Conservation (phyloP, 2,797 vertebrate genomes). For the Chiloscyllium punctatum region DNA sequence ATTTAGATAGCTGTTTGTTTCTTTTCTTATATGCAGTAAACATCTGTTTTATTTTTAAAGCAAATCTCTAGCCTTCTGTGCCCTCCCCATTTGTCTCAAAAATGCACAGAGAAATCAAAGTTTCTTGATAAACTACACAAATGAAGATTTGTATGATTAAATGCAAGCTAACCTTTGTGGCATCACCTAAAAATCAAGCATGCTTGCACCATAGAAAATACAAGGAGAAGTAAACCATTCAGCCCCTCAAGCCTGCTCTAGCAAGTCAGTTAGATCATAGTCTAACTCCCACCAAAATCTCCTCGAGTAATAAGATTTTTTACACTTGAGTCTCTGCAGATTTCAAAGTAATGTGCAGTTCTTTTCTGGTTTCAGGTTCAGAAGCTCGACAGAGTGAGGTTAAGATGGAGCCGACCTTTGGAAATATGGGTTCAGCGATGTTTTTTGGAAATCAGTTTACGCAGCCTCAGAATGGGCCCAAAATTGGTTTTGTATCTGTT, state of each 20-base stretch:
- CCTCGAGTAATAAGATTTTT: background rate
- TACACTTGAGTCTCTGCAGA: background rate
- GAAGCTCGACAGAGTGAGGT: constrained; percentile 78
- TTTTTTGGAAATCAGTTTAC: constrained; percentile 80
- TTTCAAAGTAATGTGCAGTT: background rate
- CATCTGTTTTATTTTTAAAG: too few species aligned
- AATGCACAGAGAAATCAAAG: background rate
- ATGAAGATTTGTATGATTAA: background rate
- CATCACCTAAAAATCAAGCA: too few species aligned
- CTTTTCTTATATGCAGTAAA: too few species aligned
- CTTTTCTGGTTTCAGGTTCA: constrained; percentile 59
- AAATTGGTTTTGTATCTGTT: constrained; percentile 89
- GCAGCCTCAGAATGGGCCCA: constrained; percentile 70
- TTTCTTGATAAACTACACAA: background rate
- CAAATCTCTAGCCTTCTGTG: too few species aligned
- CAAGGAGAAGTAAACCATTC: too few species aligned
- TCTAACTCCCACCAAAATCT: too few species aligned
- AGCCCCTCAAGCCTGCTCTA: too few species aligned
- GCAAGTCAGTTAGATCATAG: too few species aligned
- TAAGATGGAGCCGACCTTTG: constrained; percentile 74
- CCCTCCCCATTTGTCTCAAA: too few species aligned
- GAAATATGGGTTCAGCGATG: constrained; percentile 48
- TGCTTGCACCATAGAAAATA: background rate
- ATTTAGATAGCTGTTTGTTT: too few species aligned
- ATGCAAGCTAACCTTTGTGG: background rate